These are phyloP conservation scores for Liasis olivaceus DNA, from an alignment of 2,797 vertebrate species.

Conservation along the genomic window DNA sequence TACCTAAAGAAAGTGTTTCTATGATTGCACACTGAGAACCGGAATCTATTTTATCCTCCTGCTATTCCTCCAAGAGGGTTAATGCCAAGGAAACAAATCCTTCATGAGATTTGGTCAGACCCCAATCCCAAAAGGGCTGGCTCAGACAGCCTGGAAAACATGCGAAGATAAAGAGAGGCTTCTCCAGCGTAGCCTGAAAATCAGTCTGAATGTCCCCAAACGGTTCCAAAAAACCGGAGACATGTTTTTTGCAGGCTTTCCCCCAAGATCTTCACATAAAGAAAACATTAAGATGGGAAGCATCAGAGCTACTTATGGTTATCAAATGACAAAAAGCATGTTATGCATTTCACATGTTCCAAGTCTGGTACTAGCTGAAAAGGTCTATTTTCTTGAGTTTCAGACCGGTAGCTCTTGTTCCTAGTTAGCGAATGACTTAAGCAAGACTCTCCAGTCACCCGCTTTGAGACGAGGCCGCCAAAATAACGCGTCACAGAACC, in stretches of 20 bases:
- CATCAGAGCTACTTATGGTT: background rate
- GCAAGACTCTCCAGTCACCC: background rate
- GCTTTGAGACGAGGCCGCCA: background rate
- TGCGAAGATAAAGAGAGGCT: no score
- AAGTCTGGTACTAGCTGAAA: background rate
- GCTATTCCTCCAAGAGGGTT: no score
- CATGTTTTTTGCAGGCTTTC: background rate
- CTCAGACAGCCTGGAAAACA: no score
- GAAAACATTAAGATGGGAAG: background rate
- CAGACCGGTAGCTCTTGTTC: background rate
- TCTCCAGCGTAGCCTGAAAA: no score
- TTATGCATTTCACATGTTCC: background rate
- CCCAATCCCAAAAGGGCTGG: no score
- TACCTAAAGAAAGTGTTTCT: no score
- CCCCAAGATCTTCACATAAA: background rate
- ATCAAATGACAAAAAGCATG: background rate
- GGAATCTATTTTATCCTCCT: no score
- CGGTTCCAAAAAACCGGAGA: no score
- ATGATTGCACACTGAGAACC: no score
- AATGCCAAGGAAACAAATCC: no score
- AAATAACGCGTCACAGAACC: background rate
- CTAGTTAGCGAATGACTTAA: background rate
- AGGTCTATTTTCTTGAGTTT: background rate
- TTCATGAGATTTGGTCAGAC: no score
- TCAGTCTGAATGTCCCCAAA: no score